Conservation (phyloP, 2,797 vertebrate species). For the Sus cebifrons region DNA sequence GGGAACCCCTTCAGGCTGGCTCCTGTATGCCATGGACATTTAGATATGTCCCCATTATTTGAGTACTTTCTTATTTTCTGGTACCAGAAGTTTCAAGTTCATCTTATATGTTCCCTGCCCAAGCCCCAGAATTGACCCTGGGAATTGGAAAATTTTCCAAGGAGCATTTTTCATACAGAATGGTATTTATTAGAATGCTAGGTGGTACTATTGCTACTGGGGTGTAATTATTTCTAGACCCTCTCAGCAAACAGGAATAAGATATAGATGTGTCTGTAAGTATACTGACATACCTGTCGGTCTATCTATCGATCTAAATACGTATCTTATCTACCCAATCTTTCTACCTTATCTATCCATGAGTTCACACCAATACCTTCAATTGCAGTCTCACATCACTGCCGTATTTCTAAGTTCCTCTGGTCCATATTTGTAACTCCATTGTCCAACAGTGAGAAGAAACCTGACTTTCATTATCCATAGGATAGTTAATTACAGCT, state of each 20-base stretch:
- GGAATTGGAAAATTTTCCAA: background rate
- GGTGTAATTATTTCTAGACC: background rate
- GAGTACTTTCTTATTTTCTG: background rate
- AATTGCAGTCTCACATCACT: background rate
- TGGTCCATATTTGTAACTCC: background rate
- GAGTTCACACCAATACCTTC: background rate
- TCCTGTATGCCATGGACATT: background rate
- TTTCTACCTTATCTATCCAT: background rate
- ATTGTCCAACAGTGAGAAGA: background rate
- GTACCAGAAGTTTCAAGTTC: background rate
- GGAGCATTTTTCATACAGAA: background rate
- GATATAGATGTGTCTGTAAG: background rate
- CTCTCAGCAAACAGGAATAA: background rate
- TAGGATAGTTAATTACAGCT: background rate
- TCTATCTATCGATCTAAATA: background rate
- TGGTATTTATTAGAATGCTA: background rate
- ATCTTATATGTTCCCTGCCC: background rate
- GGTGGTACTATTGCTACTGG: background rate
- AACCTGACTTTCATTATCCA: background rate
- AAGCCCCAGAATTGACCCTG: background rate
- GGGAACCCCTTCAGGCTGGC: background rate
- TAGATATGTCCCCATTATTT: background rate
- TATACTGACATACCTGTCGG: background rate
- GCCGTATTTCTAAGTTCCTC: background rate
- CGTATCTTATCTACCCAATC: background rate